A percentile compares a stretch with the other conserved stretches of the same genome.
phyloP scores from a whole-genome alignment of 2,113 vertebrate genomes.

The Syngnathus typhle region DNA sequence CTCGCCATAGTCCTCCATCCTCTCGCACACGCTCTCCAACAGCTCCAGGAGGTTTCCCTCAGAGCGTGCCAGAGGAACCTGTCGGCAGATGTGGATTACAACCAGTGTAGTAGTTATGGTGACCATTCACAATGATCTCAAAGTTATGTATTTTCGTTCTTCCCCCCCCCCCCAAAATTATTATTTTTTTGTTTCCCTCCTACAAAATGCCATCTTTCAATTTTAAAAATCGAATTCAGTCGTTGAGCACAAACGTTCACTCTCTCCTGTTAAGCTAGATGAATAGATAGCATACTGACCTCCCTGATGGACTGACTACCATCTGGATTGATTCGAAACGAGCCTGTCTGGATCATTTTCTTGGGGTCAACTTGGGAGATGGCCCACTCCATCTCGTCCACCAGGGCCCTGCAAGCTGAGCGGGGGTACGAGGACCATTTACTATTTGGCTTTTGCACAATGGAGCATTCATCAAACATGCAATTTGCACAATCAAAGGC shows the following conservation, averaged over 20 bases:
- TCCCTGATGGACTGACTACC: slow-evolving; percentile 90
- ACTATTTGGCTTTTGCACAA: not conserved
- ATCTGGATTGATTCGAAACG: slow-evolving; percentile 92
- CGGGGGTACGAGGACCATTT: not conserved
- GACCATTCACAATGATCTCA: not conserved
- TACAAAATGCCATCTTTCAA: too few species aligned
- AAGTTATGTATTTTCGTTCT: too few species aligned
- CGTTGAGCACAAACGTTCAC: too few species aligned
- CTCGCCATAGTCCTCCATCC: slow-evolving; percentile 90
- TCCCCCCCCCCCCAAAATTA: too few species aligned
- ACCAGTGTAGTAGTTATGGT: not conserved
- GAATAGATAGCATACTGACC: slow-evolving; percentile 63
- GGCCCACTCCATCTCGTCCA: slow-evolving; percentile 95
- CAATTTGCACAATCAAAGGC: not conserved
- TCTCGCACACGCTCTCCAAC: slow-evolving; percentile 88
- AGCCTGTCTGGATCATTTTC: slow-evolving; percentile 91
- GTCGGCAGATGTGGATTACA: not conserved
- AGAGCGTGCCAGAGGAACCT: slow-evolving; percentile 88
- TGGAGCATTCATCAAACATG: not conserved
- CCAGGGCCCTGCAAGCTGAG: slow-evolving; percentile 87
- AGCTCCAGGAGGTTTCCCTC: slow-evolving; percentile 89
- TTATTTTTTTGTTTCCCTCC: too few species aligned
- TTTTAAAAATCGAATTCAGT: too few species aligned
- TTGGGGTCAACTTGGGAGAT: slow-evolving; percentile 87
- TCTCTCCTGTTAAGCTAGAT: too few species aligned